These are phyloP conservation scores for Halcyon smyrnensis DNA, from an alignment of 2,797 vertebrate species.

Conservation along the genomic window DNA sequence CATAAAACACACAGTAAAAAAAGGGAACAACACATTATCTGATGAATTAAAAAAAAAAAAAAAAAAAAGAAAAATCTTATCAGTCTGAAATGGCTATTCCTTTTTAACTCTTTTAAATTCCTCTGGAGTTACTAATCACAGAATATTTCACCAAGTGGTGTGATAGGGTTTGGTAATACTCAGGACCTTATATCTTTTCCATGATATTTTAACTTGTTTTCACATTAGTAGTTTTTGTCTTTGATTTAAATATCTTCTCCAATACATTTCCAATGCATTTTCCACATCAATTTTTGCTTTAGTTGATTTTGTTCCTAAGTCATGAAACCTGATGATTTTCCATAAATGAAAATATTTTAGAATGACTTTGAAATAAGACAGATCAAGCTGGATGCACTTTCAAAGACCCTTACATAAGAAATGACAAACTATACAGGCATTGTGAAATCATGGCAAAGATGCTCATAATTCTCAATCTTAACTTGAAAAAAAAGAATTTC, in stretches of 20 bases:
- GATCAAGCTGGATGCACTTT: not conserved
- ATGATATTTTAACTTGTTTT: not conserved
- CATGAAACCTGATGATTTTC: not conserved
- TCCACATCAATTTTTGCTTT: not conserved
- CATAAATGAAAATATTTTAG: not conserved
- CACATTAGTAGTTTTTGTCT: not conserved
- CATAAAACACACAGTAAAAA: not conserved
- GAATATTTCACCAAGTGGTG: not conserved
- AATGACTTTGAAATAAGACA: not conserved
- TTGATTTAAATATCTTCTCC: not conserved
- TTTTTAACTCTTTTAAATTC: not conserved
- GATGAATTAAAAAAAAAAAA: not conserved
- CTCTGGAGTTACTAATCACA: not conserved
- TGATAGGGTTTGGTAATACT: not conserved
- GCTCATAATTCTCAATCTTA: not conserved
- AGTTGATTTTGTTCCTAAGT: not conserved
- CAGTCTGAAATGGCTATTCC: not conserved
- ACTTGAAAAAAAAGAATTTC: not conserved
- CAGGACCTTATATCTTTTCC: not conserved
- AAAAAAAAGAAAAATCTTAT: not conserved
- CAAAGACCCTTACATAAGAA: not conserved
- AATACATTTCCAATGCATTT: not conserved
- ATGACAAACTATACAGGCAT: not conserved
- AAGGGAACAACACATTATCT: not conserved
- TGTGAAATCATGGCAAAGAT: not conserved